A percentile compares a stretch with the other conserved stretches of the same genome.
These are phyloP conservation scores for Chiloscyllium plagiosum DNA, from an alignment of 2,113 vertebrate species.

Conservation along the genomic window DNA sequence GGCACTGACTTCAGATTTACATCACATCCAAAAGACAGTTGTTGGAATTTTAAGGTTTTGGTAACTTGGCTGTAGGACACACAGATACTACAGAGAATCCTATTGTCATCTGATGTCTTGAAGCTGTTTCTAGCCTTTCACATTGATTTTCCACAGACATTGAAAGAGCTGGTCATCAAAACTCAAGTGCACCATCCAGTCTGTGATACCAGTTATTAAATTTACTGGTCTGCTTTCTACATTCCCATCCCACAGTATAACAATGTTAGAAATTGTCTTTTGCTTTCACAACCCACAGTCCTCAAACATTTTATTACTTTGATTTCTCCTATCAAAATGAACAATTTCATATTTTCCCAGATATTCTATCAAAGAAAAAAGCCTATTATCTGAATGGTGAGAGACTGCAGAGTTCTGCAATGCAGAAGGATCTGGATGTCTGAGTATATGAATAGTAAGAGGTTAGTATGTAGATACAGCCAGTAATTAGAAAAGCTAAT, in stretches of 20 bases:
- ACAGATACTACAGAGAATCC: neutral
- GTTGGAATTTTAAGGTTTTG: neutral
- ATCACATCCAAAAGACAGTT: neutral
- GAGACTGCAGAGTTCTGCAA: no score
- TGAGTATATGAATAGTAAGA: no score
- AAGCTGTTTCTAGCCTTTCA: neutral
- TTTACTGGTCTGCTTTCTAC: neutral
- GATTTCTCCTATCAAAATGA: no score
- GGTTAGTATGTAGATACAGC: no score
- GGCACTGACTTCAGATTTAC: neutral
- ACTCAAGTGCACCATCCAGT: neutral
- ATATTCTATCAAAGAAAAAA: no score
- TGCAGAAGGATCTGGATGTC: no score
- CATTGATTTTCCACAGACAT: slow-evolving; percentile 26
- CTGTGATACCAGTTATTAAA: neutral
- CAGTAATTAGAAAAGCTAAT: no score
- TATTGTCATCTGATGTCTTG: neutral
- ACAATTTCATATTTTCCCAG: no score
- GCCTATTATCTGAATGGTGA: no score
- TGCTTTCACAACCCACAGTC: neutral
- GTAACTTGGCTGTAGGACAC: neutral
- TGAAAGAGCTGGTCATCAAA: neutral
- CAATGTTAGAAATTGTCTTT: neutral
- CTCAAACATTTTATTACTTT: neutral
- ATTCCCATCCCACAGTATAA: neutral